Evolutionary conservation across 1,140 invertebrate species (phyloP).

Genomic region (Plodia interpunctella): DNA sequence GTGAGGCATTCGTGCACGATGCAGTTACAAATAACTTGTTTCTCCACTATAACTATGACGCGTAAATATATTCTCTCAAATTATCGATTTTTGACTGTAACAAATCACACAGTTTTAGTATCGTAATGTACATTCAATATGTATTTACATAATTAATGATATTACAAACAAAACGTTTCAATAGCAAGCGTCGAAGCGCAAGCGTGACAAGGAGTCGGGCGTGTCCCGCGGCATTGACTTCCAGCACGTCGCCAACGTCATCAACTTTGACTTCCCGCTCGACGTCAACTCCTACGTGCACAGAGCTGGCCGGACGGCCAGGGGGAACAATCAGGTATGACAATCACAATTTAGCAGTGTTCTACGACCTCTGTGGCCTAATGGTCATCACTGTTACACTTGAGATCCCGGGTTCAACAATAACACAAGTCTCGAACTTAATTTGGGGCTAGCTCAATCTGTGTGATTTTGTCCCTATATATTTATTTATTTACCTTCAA

Average conservation of each 20-base stretch:
- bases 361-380: too few species aligned
- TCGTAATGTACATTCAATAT: too few species aligned
- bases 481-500: too few species aligned
- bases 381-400: too few species aligned
- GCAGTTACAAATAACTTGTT: constrained; percentile 21
- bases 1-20: constrained; percentile 22
- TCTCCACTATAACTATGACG: constrained; percentile 17
- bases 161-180: neutral
- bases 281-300: constrained; percentile 95
- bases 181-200: constrained; percentile 80
- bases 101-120: too few species aligned
- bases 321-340: constrained; percentile 92
- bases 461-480: too few species aligned
- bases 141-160: too few species aligned
- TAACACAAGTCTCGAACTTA: too few species aligned
- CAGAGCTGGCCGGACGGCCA: constrained; percentile 94
- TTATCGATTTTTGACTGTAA: too few species aligned
- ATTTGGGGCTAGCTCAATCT: too few species aligned
- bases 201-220: constrained; percentile 95
- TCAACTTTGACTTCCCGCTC: constrained; percentile 98
- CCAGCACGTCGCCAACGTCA: constrained; percentile 97
- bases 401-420: too few species aligned
- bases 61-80: too few species aligned
- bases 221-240: constrained; percentile 98
- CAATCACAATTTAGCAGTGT: neutral